These are phyloP conservation scores for Parapristionchus giblindavisi DNA, from an alignment of 2,888 invertebrate genomes.

Conservation along the genomic window DNA sequence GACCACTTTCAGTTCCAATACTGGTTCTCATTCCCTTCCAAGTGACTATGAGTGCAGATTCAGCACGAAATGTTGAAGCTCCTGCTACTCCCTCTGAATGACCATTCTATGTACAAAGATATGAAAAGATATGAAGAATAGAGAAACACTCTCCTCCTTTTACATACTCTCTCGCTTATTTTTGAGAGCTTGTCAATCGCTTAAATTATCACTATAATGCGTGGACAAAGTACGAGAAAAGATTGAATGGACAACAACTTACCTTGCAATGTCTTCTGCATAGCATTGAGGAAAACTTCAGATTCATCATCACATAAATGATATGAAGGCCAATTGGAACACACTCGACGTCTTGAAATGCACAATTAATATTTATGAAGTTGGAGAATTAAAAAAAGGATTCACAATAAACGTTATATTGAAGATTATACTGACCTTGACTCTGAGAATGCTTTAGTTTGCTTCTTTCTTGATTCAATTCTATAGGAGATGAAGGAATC, in stretches of 20 bases:
- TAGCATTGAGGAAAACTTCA: slow-evolving; percentile 43
- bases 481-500: slow-evolving; percentile 42
- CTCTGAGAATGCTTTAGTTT: neutral
- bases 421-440: neutral
- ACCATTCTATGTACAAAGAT: neutral
- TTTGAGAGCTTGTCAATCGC: neutral
- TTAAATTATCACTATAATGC: too few species aligned
- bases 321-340: slow-evolving; percentile 40
- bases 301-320: slow-evolving; percentile 41
- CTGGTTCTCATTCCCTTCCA: slow-evolving; percentile 87
- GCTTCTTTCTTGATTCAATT: slow-evolving; percentile 38
- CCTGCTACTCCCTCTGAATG: slow-evolving; percentile 81
- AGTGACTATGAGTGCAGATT: slow-evolving; percentile 86
- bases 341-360: slow-evolving; percentile 26
- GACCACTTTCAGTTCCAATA: slow-evolving; percentile 24
- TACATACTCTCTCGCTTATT: too few species aligned
- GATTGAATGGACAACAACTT: too few species aligned
- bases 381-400: too few species aligned
- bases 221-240: too few species aligned
- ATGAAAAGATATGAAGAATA: neutral
- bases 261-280: slow-evolving; percentile 45
- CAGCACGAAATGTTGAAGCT: slow-evolving; percentile 86
- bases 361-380: too few species aligned
- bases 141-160: too few species aligned
- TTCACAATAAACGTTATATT: neutral